A percentile compares a stretch with the other conserved stretches of the same genome.
phyloP scores from a whole-genome alignment of 1,140 invertebrate genomes.

The Drosophila pruinosa region DNA sequence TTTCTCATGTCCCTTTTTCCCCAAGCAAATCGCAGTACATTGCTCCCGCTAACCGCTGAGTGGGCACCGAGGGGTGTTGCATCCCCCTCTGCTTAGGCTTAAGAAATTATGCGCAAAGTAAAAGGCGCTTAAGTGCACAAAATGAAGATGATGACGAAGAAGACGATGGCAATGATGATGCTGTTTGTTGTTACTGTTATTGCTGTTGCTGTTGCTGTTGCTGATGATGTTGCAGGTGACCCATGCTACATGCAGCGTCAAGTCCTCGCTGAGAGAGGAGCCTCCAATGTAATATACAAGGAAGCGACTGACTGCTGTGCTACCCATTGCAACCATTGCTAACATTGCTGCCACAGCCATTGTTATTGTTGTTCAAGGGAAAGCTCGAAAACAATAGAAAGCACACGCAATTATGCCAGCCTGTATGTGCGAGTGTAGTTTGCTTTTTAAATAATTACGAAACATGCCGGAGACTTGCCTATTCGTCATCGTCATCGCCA shows the following conservation, averaged over 20 bases:
- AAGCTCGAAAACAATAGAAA: conserved; percentile 57
- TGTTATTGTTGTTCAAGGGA: conserved; percentile 17
- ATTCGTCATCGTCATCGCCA: too few relatives aligned
- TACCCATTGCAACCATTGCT: background rate
- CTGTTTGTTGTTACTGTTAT: conserved; percentile 6
- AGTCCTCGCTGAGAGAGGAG: background rate
- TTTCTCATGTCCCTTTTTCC: background rate
- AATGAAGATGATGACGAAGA: conserved; percentile 58
- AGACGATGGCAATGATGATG: conserved; percentile 27
- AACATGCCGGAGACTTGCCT: conserved; percentile 34
- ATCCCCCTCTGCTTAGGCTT: conserved; percentile 24
- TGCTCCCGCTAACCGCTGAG: background rate
- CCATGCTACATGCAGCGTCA: conserved; percentile 30
- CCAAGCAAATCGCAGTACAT: conserved; percentile 1
- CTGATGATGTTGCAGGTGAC: conserved; percentile 46
- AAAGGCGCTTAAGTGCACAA: conserved; percentile 70
- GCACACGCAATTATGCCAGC: conserved; percentile 37
- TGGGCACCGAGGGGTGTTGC: too few relatives aligned
- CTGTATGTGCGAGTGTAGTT: conserved; percentile 42
- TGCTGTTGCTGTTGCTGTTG: conserved; percentile 13
- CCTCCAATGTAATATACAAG: conserved; percentile 25
- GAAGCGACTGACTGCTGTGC: conserved; percentile 11
- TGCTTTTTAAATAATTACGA: conserved; percentile 63
- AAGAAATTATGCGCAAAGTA: conserved; percentile 77
- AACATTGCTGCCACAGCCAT: background rate